Evolutionary conservation across 92 coral and sea anemone genomes (phyloP).

Genomic region (Bergia sp.): DNA sequence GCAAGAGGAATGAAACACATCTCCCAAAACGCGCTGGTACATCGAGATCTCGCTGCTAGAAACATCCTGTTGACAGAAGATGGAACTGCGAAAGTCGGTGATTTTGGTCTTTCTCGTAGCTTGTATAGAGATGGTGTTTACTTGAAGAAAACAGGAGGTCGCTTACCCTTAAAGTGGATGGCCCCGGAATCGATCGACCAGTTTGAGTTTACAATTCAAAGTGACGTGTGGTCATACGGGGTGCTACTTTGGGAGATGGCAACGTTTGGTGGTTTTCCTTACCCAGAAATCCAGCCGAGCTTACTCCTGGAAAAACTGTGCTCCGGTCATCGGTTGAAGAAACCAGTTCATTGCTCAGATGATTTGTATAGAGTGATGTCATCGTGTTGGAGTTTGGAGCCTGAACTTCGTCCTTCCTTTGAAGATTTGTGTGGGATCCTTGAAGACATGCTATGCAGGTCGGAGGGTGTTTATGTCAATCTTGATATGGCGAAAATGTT

Average conservation of each 20-base stretch:
- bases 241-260: conserved; percentile 39
- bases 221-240: conserved; percentile 48
- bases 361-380: conserved; percentile 21
- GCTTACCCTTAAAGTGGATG: conserved; percentile 39
- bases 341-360: conserved; percentile 38
- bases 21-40: conserved; percentile 26
- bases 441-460: conserved; percentile 13
- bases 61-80: conserved; percentile 26
- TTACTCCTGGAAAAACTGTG: conserved; percentile 6
- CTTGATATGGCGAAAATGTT: conserved; percentile 31
- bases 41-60: conserved; percentile 33
- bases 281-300: conserved; percentile 11
- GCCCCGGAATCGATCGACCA: conserved; percentile 35
- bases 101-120: conserved; percentile 34
- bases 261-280: conserved; percentile 39
- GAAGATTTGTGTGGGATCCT: background rate
- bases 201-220: conserved; percentile 31
- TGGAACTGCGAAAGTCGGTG: conserved; percentile 31
- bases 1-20: conserved; percentile 38
- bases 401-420: conserved; percentile 32
- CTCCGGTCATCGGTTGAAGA: conserved; percentile 20
- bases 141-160: conserved; percentile 40
- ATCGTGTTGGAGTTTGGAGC: conserved; percentile 32
- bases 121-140: conserved; percentile 26
- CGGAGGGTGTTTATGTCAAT: conserved; percentile 15